Evolutionary conservation across 2,888 invertebrate genomes (phyloP), one percentile per base, ranked within the genome.

Genomic region (Leptopilina myrica): DNA sequence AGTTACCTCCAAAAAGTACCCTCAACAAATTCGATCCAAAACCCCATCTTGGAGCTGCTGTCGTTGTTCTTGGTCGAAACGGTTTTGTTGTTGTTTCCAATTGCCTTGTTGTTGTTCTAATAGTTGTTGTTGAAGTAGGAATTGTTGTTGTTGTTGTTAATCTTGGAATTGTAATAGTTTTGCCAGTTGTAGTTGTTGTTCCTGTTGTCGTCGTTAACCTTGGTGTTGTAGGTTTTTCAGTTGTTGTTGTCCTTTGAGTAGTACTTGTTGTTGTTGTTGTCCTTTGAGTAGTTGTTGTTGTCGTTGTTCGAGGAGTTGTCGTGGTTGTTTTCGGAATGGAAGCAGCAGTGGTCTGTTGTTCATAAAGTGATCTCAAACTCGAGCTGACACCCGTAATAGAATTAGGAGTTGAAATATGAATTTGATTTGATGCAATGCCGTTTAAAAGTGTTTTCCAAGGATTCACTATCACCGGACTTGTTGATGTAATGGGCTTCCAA

Each of bases 1-100:
- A 80, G 78, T 87, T 88, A 26, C 88, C 87, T 2, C 91, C 89
- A 64, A 91, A 91, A 4, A 91, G 80, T 40, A 89, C 87, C 81
- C 88, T 87, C 64, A 90, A 82, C 3, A 91, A 79, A 33, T 86
- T 87, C 5, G 87, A 87, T 0, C 89, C 91, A 9, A 90, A 86
- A 7, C 90, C 87, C 20, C 84, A 81, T 15, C 80, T 78, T 59
- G 79, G 86, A 80, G 88, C 87, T 65, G 91, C 90, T 46, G 92
- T 84, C 82, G 90, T 92, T 26, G 66, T 64, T 56, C 33, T 65
- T 62, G 80, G 65, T 40, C 75, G 76, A 5, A 77, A 73, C 14
- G 85, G 83, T 33, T 84, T 85, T 0, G 84, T 81, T 8, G 85
- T 86, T 46, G 81, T 81, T 5, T 81, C 78, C 8, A 81, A 46